Base-by-base conservation (phyloP, 2,888 invertebrate genomes). In the Pseudoips prasinana region DNA sequence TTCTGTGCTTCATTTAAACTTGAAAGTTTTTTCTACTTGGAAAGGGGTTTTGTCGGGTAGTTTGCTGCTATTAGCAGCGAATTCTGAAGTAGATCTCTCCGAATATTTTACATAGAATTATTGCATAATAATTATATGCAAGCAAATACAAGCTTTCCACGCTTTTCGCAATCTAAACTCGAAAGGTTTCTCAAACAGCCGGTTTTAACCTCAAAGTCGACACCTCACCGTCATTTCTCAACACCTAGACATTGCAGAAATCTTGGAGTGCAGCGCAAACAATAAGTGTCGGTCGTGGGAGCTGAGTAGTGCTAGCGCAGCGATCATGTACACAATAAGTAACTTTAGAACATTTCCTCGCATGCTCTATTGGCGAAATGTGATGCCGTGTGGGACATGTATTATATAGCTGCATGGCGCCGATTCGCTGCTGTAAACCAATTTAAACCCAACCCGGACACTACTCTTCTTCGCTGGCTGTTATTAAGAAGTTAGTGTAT, bases 211-310 rank as follows among this genome's bases (percentile, higher is more conserved):
- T 76, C 70, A 69, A 64, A 73, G 71, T 64, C 68, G 66, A 67
- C 69, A 73, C 66, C 75, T 71, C 64, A 58, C 55, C 46, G 52
- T 45, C 34, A 58, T 86, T 85, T 79, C 84, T 61, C 75, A 84
- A 85, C 73, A 73, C 52, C 73, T 69, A 72, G 73, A 57, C 72
- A 73, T 85, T 84, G 86, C 85, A 82, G 81, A 83, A 82, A 81
- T 79, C 77, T 74, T 79, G 68, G 68, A 84, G 78, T 78, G 80
- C 76, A 80, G 60, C 64, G 68, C 77, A 79, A 86, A 87, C 85
- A 86, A 85, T 83, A 73, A 66, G 68, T 66, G 67, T 59, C 58
- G 69, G 60, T 78, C 83, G 85, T 86, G 84, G 82, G 86, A 84
- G 81, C 63, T 63, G 48, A 56, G 65, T 58, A 64, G 58, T 68